Conservation (phyloP, 30 jellyfish, hydroid and myxozoan genomes). For the Clytia hemisphaerica region DNA sequence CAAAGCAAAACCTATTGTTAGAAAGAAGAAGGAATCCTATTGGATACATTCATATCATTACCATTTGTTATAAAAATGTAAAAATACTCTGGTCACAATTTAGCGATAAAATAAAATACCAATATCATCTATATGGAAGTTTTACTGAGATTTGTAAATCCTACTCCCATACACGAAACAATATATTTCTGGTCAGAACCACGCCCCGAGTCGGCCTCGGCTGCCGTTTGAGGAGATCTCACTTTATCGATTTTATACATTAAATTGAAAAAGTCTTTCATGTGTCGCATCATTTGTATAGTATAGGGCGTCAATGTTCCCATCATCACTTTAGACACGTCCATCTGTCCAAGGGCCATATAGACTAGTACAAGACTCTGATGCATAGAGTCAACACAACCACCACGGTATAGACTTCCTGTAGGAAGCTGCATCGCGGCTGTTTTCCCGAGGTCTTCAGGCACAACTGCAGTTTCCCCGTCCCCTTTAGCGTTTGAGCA, state of each 20-base stretch:
- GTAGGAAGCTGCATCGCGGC: constrained; percentile 71
- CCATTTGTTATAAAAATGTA: too few species aligned
- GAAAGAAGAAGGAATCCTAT: too few species aligned
- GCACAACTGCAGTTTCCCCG: constrained; percentile 58
- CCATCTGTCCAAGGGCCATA: constrained; percentile 95
- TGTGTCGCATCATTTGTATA: constrained; percentile 67
- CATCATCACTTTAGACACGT: constrained; percentile 66
- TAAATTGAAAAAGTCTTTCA: constrained; percentile 71
- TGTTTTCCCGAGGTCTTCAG: constrained; percentile 79
- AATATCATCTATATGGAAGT: constrained; percentile 49
- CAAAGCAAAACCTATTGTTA: too few species aligned
- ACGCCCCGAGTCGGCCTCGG: constrained; percentile 38
- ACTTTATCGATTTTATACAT: constrained; percentile 56
- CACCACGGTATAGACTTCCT: constrained; percentile 78
- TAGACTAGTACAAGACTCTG: constrained; percentile 62
- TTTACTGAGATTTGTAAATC: constrained; percentile 70
- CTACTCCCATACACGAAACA: constrained; percentile 78
- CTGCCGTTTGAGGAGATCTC: constrained; percentile 25
- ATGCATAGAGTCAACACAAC: constrained; percentile 79
- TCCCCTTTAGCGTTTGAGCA: constrained; percentile 62
- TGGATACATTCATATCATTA: too few species aligned
- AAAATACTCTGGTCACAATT: too few species aligned
- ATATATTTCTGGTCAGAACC: constrained; percentile 71
- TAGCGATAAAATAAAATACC: too few species aligned
- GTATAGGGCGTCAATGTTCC: constrained; percentile 75